phyloP scores from a whole-genome alignment of 2,113 vertebrate genomes.

The Melanerpes formicivorus region DNA sequence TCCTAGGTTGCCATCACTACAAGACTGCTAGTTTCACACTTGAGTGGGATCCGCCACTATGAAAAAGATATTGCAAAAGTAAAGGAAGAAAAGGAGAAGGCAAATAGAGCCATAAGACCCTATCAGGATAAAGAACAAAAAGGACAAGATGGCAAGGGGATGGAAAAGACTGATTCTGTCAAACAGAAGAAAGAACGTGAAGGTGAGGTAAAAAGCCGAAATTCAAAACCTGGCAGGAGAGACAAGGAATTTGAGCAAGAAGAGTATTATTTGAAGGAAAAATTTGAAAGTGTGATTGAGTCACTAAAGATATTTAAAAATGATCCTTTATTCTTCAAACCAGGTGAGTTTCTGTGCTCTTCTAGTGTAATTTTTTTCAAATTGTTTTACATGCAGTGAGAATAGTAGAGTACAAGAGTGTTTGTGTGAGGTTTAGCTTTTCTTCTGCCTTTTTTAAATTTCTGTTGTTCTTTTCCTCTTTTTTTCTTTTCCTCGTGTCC shows the following conservation, averaged over 20 bases:
- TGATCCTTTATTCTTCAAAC: constrained; percentile 94
- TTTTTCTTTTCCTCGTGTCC: background rate
- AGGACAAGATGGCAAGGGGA: constrained; percentile 65
- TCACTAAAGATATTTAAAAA: constrained; percentile 94
- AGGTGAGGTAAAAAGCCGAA: constrained; percentile 58
- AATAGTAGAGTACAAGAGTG: background rate
- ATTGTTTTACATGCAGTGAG: background rate
- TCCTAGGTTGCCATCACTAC: constrained; percentile 89
- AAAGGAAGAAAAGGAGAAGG: constrained; percentile 88
- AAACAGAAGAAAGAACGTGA: constrained; percentile 66
- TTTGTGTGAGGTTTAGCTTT: background rate
- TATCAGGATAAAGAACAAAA: constrained; percentile 67
- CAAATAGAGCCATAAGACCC: constrained; percentile 78
- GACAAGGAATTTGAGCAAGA: constrained; percentile 90
- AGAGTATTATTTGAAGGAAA: constrained; percentile 94
- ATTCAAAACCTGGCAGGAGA: constrained; percentile 67
- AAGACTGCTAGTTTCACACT: constrained; percentile 90
- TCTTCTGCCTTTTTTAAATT: background rate
- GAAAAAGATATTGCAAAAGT: constrained; percentile 93
- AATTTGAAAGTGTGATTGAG: constrained; percentile 88
- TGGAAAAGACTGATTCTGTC: constrained; percentile 59
- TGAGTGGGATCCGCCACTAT: constrained; percentile 97
- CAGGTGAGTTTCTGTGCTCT: constrained; percentile 81
- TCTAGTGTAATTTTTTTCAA: background rate
- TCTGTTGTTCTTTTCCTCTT: too few species aligned